A percentile compares a stretch with the other conserved stretches of the same genome.
Conservation (phyloP, 2,113 vertebrate species). For the Saccopteryx bilineata region DNA sequence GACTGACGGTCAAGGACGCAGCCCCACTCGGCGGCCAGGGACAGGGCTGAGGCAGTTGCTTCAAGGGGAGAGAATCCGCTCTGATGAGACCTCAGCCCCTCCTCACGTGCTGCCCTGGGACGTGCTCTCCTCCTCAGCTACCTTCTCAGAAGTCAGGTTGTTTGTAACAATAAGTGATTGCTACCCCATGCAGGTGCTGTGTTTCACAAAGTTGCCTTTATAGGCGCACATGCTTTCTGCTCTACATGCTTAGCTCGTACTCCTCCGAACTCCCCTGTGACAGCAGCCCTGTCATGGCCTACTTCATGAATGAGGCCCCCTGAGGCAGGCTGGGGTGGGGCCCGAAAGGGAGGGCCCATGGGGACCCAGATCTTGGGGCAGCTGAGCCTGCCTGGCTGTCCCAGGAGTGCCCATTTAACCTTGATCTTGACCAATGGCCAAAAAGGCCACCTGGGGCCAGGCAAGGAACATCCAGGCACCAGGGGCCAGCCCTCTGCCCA, state of each 20-base stretch:
- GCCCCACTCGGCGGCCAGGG: too few relatives aligned
- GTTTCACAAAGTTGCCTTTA: background rate
- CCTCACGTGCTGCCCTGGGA: background rate
- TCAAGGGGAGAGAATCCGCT: background rate
- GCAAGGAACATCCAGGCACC: background rate
- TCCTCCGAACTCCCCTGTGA: background rate
- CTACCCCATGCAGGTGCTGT: background rate
- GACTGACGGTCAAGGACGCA: background rate
- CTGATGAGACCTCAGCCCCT: fast-evolving
- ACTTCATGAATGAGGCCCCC: background rate
- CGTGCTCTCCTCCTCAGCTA: background rate
- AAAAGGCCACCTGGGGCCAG: background rate
- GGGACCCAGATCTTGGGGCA: background rate
- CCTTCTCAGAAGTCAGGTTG: background rate
- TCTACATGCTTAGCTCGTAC: background rate
- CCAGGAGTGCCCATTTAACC: background rate
- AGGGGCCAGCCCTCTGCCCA: background rate
- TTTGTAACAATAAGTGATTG: background rate
- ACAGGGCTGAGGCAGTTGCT: background rate
- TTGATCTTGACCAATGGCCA: background rate
- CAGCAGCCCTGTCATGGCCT: too few relatives aligned
- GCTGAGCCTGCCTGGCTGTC: background rate
- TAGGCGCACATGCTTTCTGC: background rate
- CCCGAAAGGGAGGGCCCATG: background rate
- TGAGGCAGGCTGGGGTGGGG: too few relatives aligned